phyloP scores from a whole-genome alignment of 2,113 vertebrate genomes.

The Cyprinodon brontotheroides region DNA sequence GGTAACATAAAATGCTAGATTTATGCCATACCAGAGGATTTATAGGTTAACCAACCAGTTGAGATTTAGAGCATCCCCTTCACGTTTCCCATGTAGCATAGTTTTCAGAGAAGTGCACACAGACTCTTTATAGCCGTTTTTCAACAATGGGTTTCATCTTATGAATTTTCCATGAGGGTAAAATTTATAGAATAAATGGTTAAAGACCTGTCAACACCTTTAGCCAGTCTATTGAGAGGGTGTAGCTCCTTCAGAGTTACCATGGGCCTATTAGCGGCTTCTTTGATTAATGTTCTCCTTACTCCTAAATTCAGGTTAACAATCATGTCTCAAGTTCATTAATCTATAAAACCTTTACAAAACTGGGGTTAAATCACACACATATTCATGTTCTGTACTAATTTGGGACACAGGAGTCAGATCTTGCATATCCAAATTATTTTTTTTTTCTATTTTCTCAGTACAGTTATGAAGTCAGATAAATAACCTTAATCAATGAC shows the following conservation, averaged over 20 bases:
- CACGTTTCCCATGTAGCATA: neutral
- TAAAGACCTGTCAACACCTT: neutral
- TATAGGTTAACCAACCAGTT: neutral
- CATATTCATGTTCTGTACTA: too few species aligned
- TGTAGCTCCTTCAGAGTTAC: neutral
- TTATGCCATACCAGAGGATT: neutral
- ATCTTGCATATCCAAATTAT: too few species aligned
- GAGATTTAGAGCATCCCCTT: neutral
- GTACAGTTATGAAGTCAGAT: too few species aligned
- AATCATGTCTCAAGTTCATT: neutral
- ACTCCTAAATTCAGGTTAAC: neutral
- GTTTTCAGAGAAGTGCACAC: neutral
- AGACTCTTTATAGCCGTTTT: neutral
- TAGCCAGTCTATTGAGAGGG: neutral
- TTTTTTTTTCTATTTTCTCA: too few species aligned
- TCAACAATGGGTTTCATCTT: neutral
- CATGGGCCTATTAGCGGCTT: neutral
- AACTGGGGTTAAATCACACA: too few species aligned
- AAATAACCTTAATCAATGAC: too few species aligned
- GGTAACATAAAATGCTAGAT: neutral
- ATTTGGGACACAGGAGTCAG: too few species aligned
- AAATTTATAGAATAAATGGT: neutral
- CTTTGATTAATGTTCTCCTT: neutral
- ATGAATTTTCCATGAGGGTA: neutral
- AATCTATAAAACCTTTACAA: too few species aligned